Percentiles rank a stretch among this genome's conserved stretches.
Evolutionary conservation across 2,797 vertebrate species (phyloP).

Genomic region (Eulemur coronatus): DNA sequence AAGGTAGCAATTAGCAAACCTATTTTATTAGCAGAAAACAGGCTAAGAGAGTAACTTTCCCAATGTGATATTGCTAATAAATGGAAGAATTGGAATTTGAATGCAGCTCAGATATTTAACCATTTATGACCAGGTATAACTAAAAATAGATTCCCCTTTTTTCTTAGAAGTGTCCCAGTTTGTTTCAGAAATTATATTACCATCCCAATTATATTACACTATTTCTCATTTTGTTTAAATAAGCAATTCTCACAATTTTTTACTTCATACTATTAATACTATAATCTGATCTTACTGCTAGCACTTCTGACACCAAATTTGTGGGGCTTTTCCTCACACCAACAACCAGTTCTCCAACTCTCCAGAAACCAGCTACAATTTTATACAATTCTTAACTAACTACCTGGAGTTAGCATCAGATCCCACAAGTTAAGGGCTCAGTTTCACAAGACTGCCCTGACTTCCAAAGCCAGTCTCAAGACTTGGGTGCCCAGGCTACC

Average conservation of each 20-base stretch:
- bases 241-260: neutral
- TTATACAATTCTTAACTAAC: neutral
- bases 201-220: neutral
- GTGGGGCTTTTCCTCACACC: neutral
- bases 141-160: slow-evolving; percentile 7
- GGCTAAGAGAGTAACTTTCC: neutral
- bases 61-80: neutral
- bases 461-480: neutral
- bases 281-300: neutral
- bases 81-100: neutral
- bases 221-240: slow-evolving; percentile 21
- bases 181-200: slow-evolving; percentile 7
- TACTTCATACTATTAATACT: neutral
- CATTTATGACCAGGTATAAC: neutral
- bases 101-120: neutral
- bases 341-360: neutral
- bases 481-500: neutral
- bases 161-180: neutral
- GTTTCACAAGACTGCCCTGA: neutral
- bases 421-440: neutral
- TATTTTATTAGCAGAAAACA: neutral
- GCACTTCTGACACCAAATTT: neutral
- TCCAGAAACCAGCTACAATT: neutral
- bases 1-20: neutral
- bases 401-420: neutral